Evolutionary conservation across 23 tunicate species (phyloP), one percentile per base, ranked within the genome.

Genomic region (Clavelina lepadiformis): DNA sequence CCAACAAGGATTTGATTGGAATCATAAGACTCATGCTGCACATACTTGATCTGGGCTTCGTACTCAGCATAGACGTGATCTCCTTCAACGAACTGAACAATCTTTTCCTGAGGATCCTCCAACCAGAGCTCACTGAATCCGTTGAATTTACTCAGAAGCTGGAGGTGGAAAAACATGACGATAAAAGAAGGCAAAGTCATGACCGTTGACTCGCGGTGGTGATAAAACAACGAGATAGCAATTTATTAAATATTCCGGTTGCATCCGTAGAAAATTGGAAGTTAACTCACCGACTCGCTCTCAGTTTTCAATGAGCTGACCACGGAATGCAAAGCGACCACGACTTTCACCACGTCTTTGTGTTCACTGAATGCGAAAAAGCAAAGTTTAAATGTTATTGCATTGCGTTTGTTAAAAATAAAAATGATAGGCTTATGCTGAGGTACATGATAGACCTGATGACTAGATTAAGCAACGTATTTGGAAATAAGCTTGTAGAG

Each of bases 341-440:
- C 91, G 44, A 88, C 84, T 46, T 94, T 94, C 31, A 86, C 52
- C 34, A 94, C 99, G 52, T 94, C 99, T 63, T 94, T 94, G 77
- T 94, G 99, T 67, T 94, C 99, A 35, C 99, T 89, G 69, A 38
- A 68, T n/a, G n/a, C n/a, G n/a, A n/a, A n/a, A n/a, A n/a, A n/a
- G n/a, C n/a, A n/a, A n/a, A n/a, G n/a, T n/a, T n/a, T n/a, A n/a
- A n/a, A n/a, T n/a, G n/a, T n/a, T n/a, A n/a, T n/a, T n/a, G n/a
- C n/a, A n/a, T n/a, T n/a, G n/a, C n/a, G n/a, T n/a, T n/a, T n/a
- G n/a, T n/a, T n/a, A n/a, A n/a, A n/a, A n/a, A n/a, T n/a, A n/a
- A n/a, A n/a, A n/a, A n/a, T n/a, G n/a, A n/a, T n/a, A n/a, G n/a
- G n/a, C n/a, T n/a, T n/a, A n/a, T n/a, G n/a, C n/a, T n/a, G n/a